These are phyloP conservation scores for Podargus strigoides DNA, from an alignment of 2,797 vertebrate species.

Conservation along the genomic window DNA sequence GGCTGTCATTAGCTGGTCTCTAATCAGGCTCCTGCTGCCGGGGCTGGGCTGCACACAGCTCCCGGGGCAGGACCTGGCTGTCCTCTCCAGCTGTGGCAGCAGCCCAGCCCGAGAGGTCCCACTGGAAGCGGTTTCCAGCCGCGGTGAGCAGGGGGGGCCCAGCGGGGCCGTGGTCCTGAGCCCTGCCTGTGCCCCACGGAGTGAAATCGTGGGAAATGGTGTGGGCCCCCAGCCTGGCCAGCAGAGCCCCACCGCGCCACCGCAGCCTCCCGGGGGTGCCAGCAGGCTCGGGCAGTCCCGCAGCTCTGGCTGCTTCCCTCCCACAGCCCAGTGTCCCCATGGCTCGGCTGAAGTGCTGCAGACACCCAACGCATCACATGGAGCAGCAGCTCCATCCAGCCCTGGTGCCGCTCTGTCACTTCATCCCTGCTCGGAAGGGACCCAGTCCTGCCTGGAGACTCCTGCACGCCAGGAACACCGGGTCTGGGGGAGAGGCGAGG, in stretches of 20 bases:
- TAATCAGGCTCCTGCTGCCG: not conserved
- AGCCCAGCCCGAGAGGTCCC: not conserved
- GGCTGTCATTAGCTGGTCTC: not conserved
- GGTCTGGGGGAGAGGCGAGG: too few species aligned
- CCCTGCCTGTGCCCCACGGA: accelerated
- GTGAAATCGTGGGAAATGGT: too few species aligned
- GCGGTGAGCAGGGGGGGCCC: not conserved
- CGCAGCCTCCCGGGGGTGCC: accelerated
- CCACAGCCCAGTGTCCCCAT: accelerated
- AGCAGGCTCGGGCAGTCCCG: not conserved
- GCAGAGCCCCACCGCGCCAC: accelerated
- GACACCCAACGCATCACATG: accelerated
- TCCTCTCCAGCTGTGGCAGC: not conserved
- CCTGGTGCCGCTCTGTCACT: accelerated
- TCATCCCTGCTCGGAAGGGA: not conserved
- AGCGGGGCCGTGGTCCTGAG: accelerated
- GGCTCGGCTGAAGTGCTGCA: accelerated
- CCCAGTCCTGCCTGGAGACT: accelerated
- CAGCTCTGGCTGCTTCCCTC: not conserved
- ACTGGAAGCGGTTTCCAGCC: not conserved
- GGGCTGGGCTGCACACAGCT: not conserved
- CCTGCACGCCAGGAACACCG: accelerated
- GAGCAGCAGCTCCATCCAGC: not conserved
- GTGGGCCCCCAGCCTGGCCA: not conserved
- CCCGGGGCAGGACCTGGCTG: not conserved